Evolutionary conservation across 2,888 invertebrate species (phyloP).

Genomic region (Ryuthela nishihirai): DNA sequence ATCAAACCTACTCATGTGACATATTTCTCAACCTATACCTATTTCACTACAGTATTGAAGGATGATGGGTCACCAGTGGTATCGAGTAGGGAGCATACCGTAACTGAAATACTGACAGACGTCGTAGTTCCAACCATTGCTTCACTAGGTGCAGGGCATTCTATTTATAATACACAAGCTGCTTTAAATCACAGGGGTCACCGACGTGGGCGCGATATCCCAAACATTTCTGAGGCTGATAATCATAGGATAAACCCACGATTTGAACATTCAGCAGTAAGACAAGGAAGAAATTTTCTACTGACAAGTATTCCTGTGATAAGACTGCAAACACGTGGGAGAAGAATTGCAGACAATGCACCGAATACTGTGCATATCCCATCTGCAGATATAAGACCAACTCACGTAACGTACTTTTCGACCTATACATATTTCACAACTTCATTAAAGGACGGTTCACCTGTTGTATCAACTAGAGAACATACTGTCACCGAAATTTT

Average conservation of each 20-base stretch:
- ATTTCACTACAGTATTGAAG: constrained; percentile 38
- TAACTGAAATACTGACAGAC: constrained; percentile 34
- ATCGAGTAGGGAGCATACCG: constrained; percentile 35
- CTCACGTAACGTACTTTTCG: constrained; percentile 41
- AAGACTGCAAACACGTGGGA: not conserved
- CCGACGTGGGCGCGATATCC: too few species aligned
- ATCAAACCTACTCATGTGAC: constrained; percentile 40
- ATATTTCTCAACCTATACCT: constrained; percentile 41
- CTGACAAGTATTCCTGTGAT: constrained; percentile 24
- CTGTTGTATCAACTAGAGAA: constrained; percentile 34
- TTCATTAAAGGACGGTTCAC: constrained; percentile 33
- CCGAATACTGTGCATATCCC: constrained; percentile 9
- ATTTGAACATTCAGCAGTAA: too few species aligned
- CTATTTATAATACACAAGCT: too few species aligned
- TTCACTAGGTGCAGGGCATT: not conserved
- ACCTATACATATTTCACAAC: constrained; percentile 42
- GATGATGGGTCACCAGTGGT: constrained; percentile 34
- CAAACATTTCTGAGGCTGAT: too few species aligned
- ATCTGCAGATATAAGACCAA: constrained; percentile 21
- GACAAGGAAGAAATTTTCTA: too few species aligned
- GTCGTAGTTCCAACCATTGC: constrained; percentile 29
- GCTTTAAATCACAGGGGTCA: too few species aligned
- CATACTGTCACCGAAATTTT: constrained; percentile 38
- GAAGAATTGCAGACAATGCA: constrained; percentile 3
- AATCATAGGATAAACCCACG: too few species aligned